These are phyloP conservation scores for Pipa parva DNA, from an alignment of 2,113 vertebrate species.

Conservation along the genomic window DNA sequence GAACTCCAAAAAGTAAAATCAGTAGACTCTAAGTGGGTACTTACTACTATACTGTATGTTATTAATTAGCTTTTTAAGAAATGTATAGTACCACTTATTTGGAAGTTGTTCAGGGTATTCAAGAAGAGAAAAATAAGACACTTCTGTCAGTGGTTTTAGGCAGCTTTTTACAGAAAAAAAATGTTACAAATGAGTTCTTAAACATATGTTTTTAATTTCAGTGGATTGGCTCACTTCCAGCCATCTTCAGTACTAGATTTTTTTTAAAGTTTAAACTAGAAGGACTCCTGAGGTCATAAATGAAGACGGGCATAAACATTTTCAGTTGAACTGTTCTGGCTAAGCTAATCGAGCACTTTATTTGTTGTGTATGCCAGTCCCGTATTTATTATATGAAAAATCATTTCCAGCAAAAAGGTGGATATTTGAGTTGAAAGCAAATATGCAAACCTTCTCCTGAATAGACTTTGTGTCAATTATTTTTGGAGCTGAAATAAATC, in stretches of 20 bases:
- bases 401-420: constrained; percentile 50
- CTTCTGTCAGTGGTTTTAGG: constrained; percentile 66
- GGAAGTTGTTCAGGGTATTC: constrained; percentile 46
- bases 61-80: constrained; percentile 54
- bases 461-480: constrained; percentile 44
- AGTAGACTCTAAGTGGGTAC: constrained; percentile 40
- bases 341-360: constrained; percentile 55
- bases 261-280: constrained; percentile 72
- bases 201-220: constrained; percentile 78
- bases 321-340: constrained; percentile 55
- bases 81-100: constrained; percentile 47
- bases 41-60: constrained; percentile 48
- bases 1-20: too few species aligned
- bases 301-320: constrained; percentile 60
- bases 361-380: constrained; percentile 48
- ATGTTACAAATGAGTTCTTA: constrained; percentile 75
- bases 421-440: constrained; percentile 49
- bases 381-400: constrained; percentile 51
- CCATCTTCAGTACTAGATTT: constrained; percentile 64
- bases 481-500: constrained; percentile 24
- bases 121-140: constrained; percentile 51
- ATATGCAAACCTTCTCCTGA: constrained; percentile 50
- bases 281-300: constrained; percentile 71
- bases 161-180: constrained; percentile 61
- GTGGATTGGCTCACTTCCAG: constrained; percentile 66